Conservation (phyloP, 2,113 vertebrate genomes). For the Gracilinanus agilis region DNA sequence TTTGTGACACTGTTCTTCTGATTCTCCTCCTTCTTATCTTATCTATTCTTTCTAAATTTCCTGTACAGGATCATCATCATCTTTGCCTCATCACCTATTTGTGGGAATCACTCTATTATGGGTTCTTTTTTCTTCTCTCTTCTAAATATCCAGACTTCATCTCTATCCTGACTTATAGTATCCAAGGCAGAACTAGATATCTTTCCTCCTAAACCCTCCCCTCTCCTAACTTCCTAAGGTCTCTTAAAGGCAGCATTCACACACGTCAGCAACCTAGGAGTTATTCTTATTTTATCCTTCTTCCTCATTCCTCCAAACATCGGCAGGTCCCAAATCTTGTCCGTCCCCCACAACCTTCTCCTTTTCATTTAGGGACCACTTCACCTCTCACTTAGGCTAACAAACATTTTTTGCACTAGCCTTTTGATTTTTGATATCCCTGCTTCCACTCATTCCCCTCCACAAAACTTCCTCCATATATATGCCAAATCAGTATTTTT, state of each 20-base stretch:
- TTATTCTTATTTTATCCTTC: not conserved
- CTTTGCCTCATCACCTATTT: not conserved
- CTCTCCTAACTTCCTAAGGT: not conserved
- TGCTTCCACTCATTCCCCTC: not conserved
- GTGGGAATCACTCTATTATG: not conserved
- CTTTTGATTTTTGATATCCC: not conserved
- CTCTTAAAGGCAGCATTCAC: not conserved
- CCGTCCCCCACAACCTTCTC: not conserved
- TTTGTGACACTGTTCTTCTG: not conserved
- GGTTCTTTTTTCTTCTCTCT: not conserved
- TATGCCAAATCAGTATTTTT: not conserved
- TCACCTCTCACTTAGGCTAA: not conserved
- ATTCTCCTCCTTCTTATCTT: not conserved
- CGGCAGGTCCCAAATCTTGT: not conserved
- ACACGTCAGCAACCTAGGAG: not conserved
- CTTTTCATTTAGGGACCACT: not conserved
- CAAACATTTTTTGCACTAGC: not conserved
- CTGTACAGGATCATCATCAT: not conserved
- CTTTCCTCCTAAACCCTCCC: not conserved
- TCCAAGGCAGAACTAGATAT: not conserved
- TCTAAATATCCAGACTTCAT: not conserved
- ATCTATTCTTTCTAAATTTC: not conserved
- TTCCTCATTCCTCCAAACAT: not conserved
- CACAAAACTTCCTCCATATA: not conserved
- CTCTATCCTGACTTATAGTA: not conserved